Evolutionary conservation across 2,888 invertebrate species (phyloP).

Genomic region (Noctuana brunneofusca): DNA sequence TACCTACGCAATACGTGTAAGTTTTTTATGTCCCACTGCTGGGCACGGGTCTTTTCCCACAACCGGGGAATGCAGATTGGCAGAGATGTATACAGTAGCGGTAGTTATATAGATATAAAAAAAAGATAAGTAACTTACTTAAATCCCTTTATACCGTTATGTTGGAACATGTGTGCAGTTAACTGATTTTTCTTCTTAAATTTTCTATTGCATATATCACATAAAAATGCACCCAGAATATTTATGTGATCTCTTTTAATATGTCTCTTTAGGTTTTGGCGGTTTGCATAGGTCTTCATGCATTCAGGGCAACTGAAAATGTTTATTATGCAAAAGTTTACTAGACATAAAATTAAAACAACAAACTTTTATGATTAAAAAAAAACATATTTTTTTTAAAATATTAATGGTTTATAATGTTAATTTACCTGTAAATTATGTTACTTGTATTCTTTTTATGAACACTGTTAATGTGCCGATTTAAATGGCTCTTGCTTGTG

Average conservation of each 20-base stretch:
- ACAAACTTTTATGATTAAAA: no score
- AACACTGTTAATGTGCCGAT: slow-evolving; percentile 79
- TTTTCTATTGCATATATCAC: slow-evolving; percentile 73
- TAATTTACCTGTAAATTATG: slow-evolving; percentile 58
- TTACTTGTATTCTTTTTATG: slow-evolving; percentile 63
- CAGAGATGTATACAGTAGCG: no score
- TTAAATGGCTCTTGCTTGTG: slow-evolving; percentile 83
- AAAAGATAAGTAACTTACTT: slow-evolving; percentile 49
- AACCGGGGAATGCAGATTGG: no score
- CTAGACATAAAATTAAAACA: no score
- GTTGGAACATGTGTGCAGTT: slow-evolving; percentile 80
- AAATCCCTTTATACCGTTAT: slow-evolving; percentile 76
- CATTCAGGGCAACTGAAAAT: slow-evolving; percentile 76
- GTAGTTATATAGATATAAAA: no score
- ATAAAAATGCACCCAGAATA: slow-evolving; percentile 65
- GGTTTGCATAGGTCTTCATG: slow-evolving; percentile 72
- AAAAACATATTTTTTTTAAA: no score
- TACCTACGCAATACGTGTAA: no score
- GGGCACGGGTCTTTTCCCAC: no score
- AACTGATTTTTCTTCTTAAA: slow-evolving; percentile 83
- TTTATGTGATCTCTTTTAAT: slow-evolving; percentile 71
- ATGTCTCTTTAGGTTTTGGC: slow-evolving; percentile 83
- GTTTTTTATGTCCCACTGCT: no score
- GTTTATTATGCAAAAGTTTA: neutral
- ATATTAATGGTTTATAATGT: no score